Evolutionary conservation across 2,113 vertebrate genomes (phyloP).

Genomic region (Abramis brama): DNA sequence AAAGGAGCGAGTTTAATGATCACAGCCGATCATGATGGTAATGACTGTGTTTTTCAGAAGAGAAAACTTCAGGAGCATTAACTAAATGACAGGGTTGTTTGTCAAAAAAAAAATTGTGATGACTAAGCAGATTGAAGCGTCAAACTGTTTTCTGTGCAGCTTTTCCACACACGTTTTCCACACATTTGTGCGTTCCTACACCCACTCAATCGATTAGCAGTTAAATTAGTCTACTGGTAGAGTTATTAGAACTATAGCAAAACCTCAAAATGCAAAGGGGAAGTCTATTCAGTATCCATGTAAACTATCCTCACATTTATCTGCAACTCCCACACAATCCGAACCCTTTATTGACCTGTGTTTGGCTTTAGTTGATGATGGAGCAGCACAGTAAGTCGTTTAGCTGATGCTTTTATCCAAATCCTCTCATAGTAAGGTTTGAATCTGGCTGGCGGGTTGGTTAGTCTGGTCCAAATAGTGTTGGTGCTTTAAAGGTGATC

Average conservation of each 20-base stretch:
- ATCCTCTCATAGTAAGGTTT: background rate
- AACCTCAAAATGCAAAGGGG: background rate
- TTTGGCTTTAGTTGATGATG: conserved; percentile 19
- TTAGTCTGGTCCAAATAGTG: too few species aligned
- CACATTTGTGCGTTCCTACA: conserved; percentile 58
- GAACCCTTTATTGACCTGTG: conserved; percentile 45
- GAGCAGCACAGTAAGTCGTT: background rate
- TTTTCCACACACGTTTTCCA: conserved; percentile 42
- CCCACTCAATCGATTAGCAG: conserved; percentile 25
- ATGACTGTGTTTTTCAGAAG: background rate
- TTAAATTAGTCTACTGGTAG: background rate
- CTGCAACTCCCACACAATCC: conserved; percentile 48
- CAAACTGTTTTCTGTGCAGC: background rate
- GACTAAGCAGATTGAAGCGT: conserved; percentile 6
- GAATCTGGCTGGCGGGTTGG: background rate
- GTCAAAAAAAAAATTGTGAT: background rate
- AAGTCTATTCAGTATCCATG: conserved; percentile 51
- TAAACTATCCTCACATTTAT: conserved; percentile 33
- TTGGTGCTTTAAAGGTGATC: too few species aligned
- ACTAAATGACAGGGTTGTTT: conserved; percentile 21
- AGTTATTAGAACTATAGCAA: conserved; percentile 10
- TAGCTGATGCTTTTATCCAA: background rate
- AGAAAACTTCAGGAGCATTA: conserved; percentile 2
- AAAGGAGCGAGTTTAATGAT: background rate
- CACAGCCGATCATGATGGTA: background rate